Conservation (phyloP, 2,888 invertebrate species). For the Apamea epomidion region DNA sequence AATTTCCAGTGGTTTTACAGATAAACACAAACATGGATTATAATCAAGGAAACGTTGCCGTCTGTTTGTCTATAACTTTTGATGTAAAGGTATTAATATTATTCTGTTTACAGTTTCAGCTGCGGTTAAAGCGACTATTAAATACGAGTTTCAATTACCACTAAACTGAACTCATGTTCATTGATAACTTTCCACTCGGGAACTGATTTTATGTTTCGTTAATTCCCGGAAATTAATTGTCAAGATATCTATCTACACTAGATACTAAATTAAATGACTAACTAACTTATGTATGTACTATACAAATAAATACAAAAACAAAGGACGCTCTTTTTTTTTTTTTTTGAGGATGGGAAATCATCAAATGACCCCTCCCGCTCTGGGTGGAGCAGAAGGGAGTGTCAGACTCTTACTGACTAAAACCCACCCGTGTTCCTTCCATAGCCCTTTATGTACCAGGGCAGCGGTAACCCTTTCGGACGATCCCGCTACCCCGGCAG, state of each 20-base stretch:
- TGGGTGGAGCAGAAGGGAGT: too few species aligned
- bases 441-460: too few species aligned
- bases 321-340: too few species aligned
- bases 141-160: background rate
- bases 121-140: conserved; percentile 6
- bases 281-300: too few species aligned
- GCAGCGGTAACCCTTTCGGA: too few species aligned
- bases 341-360: too few species aligned
- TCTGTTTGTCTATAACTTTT: conserved; percentile 63
- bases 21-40: conserved; percentile 68
- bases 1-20: conserved; percentile 67
- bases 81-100: conserved; percentile 43
- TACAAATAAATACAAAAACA: too few species aligned
- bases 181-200: background rate
- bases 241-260: background rate
- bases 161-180: background rate
- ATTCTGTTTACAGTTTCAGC: conserved; percentile 16
- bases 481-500: too few species aligned
- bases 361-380: too few species aligned
- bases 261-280: too few species aligned
- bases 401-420: too few species aligned
- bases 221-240: background rate
- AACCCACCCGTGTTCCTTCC: too few species aligned
- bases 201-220: background rate
- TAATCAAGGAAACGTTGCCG: conserved; percentile 57